Evolutionary conservation across 2,888 invertebrate genomes (phyloP).

Genomic region (Octonoba sinensis): DNA sequence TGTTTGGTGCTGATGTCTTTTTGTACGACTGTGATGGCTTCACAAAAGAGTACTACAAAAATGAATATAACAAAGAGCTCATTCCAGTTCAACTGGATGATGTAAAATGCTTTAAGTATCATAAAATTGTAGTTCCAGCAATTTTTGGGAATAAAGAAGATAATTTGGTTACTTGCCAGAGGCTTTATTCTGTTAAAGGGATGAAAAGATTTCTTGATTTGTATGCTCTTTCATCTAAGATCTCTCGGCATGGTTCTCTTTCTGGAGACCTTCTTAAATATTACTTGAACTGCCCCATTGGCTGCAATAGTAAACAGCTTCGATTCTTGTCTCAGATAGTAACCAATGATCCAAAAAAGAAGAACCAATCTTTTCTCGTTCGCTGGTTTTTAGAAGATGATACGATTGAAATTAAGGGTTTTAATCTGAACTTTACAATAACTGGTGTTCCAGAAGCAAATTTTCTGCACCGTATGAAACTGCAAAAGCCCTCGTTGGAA

Average conservation of each 20-base stretch:
- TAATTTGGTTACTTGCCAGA: not conserved
- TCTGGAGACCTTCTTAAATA: constrained; percentile 4
- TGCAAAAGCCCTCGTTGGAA: constrained; percentile 2
- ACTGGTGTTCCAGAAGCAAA: not conserved
- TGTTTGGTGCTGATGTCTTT: constrained; percentile 14
- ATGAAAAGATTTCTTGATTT: not conserved
- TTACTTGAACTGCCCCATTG: constrained; percentile 7
- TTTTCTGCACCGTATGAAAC: constrained; percentile 8
- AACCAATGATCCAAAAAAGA: not conserved
- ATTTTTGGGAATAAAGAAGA: constrained; percentile 5
- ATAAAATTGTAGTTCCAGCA: constrained; percentile 16
- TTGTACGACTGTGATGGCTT: constrained; percentile 30
- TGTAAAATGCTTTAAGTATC: not conserved
- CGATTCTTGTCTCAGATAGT: constrained; percentile 10
- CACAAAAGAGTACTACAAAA: constrained; percentile 23
- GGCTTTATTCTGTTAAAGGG: not conserved
- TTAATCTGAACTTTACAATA: not conserved
- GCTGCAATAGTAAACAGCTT: constrained; percentile 4
- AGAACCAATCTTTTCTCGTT: not conserved
- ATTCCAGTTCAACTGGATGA: constrained; percentile 15
- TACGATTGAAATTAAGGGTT: constrained; percentile 7
- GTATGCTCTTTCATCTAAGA: not conserved
- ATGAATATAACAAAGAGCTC: constrained; percentile 19
- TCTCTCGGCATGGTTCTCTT: not conserved
- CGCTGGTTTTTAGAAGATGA: constrained; percentile 23